Evolutionary conservation across 2,888 invertebrate species (phyloP), one percentile per base, ranked within the genome.

Genomic region (Beris morrisii): DNA sequence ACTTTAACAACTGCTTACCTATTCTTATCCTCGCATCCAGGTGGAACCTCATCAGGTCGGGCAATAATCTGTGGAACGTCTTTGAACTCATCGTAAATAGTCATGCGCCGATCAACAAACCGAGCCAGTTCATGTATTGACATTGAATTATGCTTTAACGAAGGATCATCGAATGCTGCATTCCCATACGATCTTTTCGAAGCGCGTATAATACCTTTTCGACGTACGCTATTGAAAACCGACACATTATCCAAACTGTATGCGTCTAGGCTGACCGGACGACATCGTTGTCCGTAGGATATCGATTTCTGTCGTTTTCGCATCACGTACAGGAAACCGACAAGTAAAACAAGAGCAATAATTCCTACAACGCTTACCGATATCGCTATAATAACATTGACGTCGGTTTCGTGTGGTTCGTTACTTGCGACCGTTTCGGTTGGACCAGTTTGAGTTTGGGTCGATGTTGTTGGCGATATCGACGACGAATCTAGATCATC

Each of bases 191-290:
- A 93, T 67, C 93, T 83, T 77, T 93, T 94, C 59, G 93, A 94
- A 59, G 89, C 86, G 45, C 93, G 84, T 12, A 86, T 81, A 66
- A 87, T 87, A 44, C 87, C 89, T 78, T 92, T 93, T 70, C 93
- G 82, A 67, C 93, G 85, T 0, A 92, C 89, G 73, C 88, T 88
- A 73, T 88, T 89, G 75, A 87, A 86, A 5, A 92, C 91, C 5
- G 94, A 93, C 31, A 93, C 90, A 77, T 92, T 94, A 82, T 94
- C 95, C 77, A 95, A 83, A 74, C 93, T 93, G 81, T 94, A 95
- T 11, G 93, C 92, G 75, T 95, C 94, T 73, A 94, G 80, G 22
- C 92, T 91, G 1, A 94, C 93, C 0, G 94, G 94, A 0, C 91
- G 91, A 75, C 94, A 95, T 65, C 93, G 86, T 80, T 93, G 92